phyloP scores from a whole-genome alignment of 2,888 invertebrate genomes.

The Stictocephala bisonia region DNA sequence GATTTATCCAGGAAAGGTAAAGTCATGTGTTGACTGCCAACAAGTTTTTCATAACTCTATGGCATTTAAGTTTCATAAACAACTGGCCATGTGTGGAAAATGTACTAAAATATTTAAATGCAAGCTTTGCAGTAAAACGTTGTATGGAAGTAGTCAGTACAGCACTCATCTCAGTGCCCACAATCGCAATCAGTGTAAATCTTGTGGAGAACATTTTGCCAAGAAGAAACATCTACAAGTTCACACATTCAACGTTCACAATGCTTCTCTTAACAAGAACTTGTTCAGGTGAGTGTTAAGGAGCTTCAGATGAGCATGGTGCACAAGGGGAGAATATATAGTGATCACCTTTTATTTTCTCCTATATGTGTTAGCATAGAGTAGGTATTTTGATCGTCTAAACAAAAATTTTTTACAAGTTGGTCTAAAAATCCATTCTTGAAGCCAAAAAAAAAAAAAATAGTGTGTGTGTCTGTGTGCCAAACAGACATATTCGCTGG shows the following conservation, averaged over 20 bases:
- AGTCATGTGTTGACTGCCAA: conserved; percentile 3
- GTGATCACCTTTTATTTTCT: no score
- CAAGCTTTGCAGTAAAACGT: not conserved
- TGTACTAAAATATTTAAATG: not conserved
- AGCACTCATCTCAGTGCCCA: not conserved
- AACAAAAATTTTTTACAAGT: no score
- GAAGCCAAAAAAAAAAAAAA: no score
- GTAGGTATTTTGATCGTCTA: no score
- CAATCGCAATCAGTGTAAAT: conserved; percentile 12
- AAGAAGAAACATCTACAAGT: not conserved
- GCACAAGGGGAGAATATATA: no score
- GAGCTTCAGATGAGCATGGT: not conserved
- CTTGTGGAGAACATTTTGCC: conserved; percentile 5
- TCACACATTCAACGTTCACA: not conserved
- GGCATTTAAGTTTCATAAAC: conserved; percentile 8
- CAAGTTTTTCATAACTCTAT: not conserved
- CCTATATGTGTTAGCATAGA: no score
- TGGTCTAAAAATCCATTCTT: no score
- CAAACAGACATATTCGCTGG: no score
- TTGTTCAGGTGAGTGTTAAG: not conserved
- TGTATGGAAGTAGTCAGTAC: conserved; percentile 15
- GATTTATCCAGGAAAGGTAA: not conserved
- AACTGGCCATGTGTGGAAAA: not conserved
- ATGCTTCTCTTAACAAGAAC: not conserved
- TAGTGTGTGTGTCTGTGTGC: no score